Conservation (phyloP, 2,888 invertebrate species). For the Clusia tigrina region DNA sequence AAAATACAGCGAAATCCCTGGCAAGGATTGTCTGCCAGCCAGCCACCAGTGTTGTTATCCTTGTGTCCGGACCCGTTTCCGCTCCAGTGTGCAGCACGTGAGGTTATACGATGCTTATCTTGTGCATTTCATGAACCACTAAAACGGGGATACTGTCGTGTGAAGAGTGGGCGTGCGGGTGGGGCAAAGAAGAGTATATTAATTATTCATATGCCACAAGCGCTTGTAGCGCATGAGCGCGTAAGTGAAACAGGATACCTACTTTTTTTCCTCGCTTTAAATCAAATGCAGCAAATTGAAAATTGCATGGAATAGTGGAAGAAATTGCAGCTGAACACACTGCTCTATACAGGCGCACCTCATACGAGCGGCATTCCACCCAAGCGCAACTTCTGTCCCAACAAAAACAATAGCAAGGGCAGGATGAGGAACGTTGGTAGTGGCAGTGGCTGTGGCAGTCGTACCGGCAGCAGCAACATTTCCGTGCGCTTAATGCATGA, state of each 20-base stretch:
- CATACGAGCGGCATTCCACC: too few relatives aligned
- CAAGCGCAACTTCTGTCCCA: not conserved
- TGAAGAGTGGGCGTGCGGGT: not conserved
- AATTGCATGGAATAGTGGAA: not conserved
- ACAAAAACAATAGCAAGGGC: not conserved
- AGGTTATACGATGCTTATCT: conserved; percentile 4
- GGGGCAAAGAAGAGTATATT: not conserved
- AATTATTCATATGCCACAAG: conserved; percentile 6
- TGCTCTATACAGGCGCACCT: too few relatives aligned
- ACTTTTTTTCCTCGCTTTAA: too few relatives aligned
- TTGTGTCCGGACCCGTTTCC: not conserved
- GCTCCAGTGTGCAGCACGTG: too few relatives aligned
- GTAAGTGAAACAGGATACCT: not conserved
- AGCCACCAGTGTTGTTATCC: not conserved
- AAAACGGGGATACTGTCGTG: not conserved
- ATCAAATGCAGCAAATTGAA: not conserved
- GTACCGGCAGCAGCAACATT: not conserved
- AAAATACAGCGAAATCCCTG: not conserved
- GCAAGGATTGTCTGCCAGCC: not conserved
- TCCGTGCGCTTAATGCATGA: not conserved
- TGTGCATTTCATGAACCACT: not conserved
- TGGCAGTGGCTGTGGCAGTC: not conserved
- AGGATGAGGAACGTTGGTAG: not conserved
- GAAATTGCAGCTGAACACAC: not conserved
- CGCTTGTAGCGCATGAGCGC: not conserved